Base-by-base conservation (phyloP, 2,797 vertebrate genomes). In the Myotis findleyi region DNA sequence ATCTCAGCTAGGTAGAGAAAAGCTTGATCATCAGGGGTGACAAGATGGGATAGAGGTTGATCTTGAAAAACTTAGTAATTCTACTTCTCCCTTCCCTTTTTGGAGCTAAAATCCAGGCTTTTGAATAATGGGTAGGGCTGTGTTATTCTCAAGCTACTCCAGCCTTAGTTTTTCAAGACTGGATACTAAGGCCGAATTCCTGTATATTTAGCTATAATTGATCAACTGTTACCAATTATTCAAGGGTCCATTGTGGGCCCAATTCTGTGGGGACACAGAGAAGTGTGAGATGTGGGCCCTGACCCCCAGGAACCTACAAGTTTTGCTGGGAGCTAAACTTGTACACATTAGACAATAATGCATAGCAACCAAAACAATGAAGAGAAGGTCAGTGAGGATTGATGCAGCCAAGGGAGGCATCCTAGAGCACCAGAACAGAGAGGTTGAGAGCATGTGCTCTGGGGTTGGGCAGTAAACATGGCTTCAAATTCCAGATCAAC, bases 1-100 rank as follows among this genome's bases (percentile, higher is more conserved):
- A 93, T 64, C 72, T 89, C 89, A 95, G 47, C 51, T 84, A 89
- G 38, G 83, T 89, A 72, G 59, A 95, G 69, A 92, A 88, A 96
- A 94, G 44, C 27, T 72, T 91, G 89, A 84, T 73, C 59, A 87
- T 95, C 51, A 89, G 23, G 55, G 20, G 81, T 69, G 51, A 83
- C 41, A 83, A 30, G 83, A 83, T 69, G 55, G 53, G 68, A 27
- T 6, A 12, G 25, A 75, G 21, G 47, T 33, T 8, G 55, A 86
- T 85, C 68, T 93, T 93, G 73, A 69, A 76, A 90, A 93, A 75
- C 85, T 73, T 66, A 38, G 14, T 49, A 68, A 89, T 92, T 95
- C 71, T 91, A 62, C 20, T 88, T 68, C 21, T 86, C 30, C 51
- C 49, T 92, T 86, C 79, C 80, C 25, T 91, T 96, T 47, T 87